phyloP scores from a whole-genome alignment of 2,888 invertebrate species.

The Eueremaeus valkanovi region DNA sequence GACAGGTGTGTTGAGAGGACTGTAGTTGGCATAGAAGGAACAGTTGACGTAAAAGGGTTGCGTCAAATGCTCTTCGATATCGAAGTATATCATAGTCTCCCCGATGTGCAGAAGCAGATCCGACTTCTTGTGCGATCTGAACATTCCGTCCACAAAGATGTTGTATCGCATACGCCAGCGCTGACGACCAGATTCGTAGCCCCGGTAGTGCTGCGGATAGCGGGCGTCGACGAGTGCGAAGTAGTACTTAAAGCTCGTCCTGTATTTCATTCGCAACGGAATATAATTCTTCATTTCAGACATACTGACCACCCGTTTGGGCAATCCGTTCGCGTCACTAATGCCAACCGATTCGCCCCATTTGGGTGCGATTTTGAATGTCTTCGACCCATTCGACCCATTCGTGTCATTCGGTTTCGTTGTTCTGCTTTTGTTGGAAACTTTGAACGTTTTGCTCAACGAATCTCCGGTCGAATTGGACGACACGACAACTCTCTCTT shows the following conservation, averaged over 20 bases:
- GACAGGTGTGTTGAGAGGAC: not conserved
- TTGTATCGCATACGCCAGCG: conserved; percentile 31
- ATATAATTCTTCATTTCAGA: conserved; percentile 11
- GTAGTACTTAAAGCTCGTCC: conserved; percentile 6
- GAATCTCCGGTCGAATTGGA: not conserved
- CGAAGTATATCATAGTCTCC: conserved; percentile 19
- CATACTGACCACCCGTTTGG: conserved; percentile 19
- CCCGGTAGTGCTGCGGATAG: conserved; percentile 5
- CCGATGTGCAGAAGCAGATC: conserved; percentile 1
- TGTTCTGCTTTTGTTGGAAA: not conserved
- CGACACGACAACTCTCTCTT: not conserved
- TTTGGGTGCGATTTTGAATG: not conserved
- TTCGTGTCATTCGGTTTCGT: not conserved
- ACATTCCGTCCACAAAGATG: conserved; percentile 22
- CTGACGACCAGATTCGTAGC: not conserved
- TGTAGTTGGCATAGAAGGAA: conserved; percentile 21
- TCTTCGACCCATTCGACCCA: not conserved
- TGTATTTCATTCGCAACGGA: not conserved
- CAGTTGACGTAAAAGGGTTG: conserved; percentile 21
- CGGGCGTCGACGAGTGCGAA: conserved; percentile 6
- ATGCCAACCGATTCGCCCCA: conserved; percentile 19
- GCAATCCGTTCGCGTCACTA: not conserved
- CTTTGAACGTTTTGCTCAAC: not conserved
- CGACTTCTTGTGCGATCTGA: not conserved
- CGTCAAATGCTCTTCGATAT: not conserved